Base-by-base conservation (phyloP, 2,888 invertebrate genomes). In the Seira musarum region DNA sequence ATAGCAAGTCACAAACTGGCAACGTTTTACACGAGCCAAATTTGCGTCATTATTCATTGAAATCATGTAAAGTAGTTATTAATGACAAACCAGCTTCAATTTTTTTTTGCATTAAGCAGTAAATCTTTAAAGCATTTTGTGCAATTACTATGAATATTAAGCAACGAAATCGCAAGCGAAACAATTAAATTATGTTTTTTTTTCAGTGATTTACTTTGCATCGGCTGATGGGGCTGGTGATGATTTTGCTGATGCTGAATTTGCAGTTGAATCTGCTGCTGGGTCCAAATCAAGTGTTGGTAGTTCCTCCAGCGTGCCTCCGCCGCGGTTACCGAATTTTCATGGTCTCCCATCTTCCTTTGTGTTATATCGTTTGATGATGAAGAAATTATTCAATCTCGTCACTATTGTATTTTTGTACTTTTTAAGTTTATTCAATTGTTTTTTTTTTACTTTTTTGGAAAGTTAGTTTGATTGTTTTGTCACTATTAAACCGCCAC, bases 271-370 rank as follows among this genome's bases (percentile, higher is more conserved):
- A 85, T 85, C 57, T 86, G 86, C 63, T 85, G 85, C 72, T 85
- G 86, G 2, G 84, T 85, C 85, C 86, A 85, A 71, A 86, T 78
- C 19, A 86, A 76, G 17, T 85, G 84, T 46, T 85, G 85, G 71
- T 86, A 85, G 64, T 84, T 86, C 68, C 85, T 83, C 85, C 84
- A 85, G 21, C 85, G 82, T 21, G 84, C 82, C 60, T 85, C 85
- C 2, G 84, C 57, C 21, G 77, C 57, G 10, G 74, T 17, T 15
- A 17, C 49, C 17, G 70, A 61, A 63, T 19, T 10, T 1, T 78
- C 78, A 46, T 15, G 60, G 67, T 76, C 80, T 71, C 77, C 80
- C 83, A 83, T 83, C 22, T 67, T 83, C n/a, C 13, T 40, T 40
- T 40, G 40, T 40, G 40, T 13, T 40, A 8, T 40, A 40, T 40